Evolutionary conservation across 2,797 vertebrate species (phyloP).

Genomic region (Alcedo quadribrachys): DNA sequence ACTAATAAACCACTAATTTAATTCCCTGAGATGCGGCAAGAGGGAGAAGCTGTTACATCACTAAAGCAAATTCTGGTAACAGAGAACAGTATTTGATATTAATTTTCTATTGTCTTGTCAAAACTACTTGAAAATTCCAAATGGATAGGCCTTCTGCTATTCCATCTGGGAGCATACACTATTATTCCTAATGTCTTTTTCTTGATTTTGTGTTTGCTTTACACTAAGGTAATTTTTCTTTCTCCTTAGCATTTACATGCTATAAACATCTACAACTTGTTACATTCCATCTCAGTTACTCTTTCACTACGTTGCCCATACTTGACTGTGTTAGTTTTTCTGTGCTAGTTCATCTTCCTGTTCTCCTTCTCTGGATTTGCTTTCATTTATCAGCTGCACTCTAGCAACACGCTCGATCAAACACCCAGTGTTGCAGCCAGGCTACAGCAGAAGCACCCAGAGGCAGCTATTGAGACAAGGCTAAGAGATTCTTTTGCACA

Average conservation of each 20-base stretch:
- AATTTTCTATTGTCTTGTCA: not conserved
- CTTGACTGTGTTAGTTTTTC: not conserved
- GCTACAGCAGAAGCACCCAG: not conserved
- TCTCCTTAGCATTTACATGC: not conserved
- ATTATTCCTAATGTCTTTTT: not conserved
- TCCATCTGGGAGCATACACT: not conserved
- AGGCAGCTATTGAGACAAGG: not conserved
- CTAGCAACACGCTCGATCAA: not conserved
- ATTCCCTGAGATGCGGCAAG: not conserved
- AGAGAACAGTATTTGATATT: not conserved
- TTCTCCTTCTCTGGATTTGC: not conserved
- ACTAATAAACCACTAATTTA: not conserved
- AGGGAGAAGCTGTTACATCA: not conserved
- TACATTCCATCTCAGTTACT: not conserved
- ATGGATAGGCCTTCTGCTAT: not conserved
- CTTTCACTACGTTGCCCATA: not conserved
- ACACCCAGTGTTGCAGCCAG: not conserved
- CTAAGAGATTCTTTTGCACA: not conserved
- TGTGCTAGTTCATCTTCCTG: not conserved
- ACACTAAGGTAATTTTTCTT: not conserved
- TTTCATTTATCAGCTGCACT: not conserved
- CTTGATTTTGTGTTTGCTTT: conserved; percentile 2
- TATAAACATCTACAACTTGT: not conserved
- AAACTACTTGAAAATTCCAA: not conserved
- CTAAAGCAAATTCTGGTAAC: not conserved